Conservation (phyloP, 2,888 invertebrate genomes). For the Cremastinae sp. region DNA sequence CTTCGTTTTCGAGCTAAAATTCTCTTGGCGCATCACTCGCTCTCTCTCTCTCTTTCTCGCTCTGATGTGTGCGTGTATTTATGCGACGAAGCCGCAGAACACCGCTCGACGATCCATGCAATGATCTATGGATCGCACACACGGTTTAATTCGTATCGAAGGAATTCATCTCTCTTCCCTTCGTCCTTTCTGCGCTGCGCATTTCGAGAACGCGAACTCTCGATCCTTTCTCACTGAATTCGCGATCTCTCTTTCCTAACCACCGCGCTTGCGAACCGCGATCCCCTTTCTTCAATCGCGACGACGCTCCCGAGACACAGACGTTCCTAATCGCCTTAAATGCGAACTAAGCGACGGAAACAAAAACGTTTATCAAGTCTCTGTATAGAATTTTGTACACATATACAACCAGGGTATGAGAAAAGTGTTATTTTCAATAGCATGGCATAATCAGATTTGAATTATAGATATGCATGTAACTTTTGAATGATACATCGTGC, state of each 20-base stretch:
- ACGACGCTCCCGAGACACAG: conserved; percentile 2
- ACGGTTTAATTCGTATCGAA: conserved; percentile 71
- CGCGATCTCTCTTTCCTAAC: neutral
- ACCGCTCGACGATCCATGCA: conserved; percentile 57
- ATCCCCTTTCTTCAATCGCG: neutral
- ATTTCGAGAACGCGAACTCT: conserved; percentile 4
- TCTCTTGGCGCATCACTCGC: no score
- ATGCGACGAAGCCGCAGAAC: conserved; percentile 44
- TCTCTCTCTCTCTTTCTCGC: no score
- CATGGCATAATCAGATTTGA: no score
- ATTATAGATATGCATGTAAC: no score
- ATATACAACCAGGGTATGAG: no score
- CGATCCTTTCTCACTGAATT: neutral
- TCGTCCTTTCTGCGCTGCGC: conserved; percentile 9
- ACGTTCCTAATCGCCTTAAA: conserved; percentile 4
- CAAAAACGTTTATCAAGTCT: neutral
- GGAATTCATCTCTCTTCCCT: conserved; percentile 65
- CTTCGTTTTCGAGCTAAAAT: no score
- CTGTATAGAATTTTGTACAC: neutral
- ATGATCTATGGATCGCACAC: conserved; percentile 70
- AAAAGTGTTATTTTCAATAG: no score
- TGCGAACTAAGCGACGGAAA: no score
- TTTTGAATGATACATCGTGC: no score
- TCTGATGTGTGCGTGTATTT: neutral
- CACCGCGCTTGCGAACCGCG: no score